A percentile compares a stretch with the other conserved stretches of the same genome.
These are phyloP conservation scores for Astur gentilis DNA, from an alignment of 2,113 vertebrate species.

Conservation along the genomic window DNA sequence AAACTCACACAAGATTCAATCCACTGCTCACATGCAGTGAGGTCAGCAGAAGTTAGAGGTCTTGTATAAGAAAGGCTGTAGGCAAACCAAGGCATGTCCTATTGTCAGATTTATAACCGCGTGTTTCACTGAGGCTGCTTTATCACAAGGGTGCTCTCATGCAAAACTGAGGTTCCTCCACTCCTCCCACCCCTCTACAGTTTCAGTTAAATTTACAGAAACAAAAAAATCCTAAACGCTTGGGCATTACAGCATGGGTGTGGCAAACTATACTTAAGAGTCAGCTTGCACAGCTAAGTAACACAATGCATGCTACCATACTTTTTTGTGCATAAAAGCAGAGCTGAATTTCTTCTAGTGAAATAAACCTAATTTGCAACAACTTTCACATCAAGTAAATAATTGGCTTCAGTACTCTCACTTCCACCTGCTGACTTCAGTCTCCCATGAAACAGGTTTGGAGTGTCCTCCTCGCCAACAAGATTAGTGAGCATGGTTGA, in stretches of 20 bases:
- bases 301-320: rapidly evolving
- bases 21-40: rapidly evolving
- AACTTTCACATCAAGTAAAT: not conserved
- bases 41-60: not conserved
- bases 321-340: not conserved
- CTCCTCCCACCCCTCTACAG: not conserved
- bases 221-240: not conserved
- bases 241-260: not conserved
- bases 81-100: not conserved
- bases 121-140: not conserved
- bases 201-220: not conserved
- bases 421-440: not conserved
- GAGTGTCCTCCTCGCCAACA: not conserved
- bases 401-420: not conserved
- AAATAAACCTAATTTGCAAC: not conserved
- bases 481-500: not conserved
- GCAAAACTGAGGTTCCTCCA: not conserved
- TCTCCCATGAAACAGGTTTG: not conserved
- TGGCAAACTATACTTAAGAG: not conserved
- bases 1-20: not conserved
- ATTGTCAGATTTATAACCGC: not conserved
- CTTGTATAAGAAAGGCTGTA: not conserved
- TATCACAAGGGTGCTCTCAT: not conserved
- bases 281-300: not conserved
- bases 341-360: not conserved